Evolutionary conservation across 2,888 invertebrate genomes (phyloP).

Genomic region (Gastrophysa polygoni): DNA sequence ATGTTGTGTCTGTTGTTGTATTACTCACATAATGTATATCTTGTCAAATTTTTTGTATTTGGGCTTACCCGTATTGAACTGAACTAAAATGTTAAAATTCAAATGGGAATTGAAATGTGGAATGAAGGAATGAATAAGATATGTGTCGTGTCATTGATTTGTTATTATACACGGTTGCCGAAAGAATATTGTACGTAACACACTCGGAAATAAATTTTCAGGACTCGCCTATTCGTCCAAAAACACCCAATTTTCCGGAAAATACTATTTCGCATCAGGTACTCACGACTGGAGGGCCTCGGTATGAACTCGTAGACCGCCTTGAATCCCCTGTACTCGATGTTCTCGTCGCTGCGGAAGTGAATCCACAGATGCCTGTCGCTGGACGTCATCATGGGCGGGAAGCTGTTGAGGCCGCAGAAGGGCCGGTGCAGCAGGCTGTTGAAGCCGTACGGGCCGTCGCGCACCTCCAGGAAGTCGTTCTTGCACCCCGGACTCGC

Average conservation of each 20-base stretch:
- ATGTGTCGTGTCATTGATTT: too few relatives aligned
- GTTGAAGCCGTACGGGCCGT: slow-evolving; percentile 81
- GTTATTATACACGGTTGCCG: too few relatives aligned
- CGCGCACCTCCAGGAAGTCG: slow-evolving; percentile 82
- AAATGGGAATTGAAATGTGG: too few relatives aligned
- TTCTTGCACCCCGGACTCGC: slow-evolving; percentile 71
- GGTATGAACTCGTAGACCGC: slow-evolving; percentile 75
- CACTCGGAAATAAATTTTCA: not conserved
- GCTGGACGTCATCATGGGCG: slow-evolving; percentile 74
- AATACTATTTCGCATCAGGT: not conserved
- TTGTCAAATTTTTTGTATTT: too few relatives aligned
- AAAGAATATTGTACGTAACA: too few relatives aligned
- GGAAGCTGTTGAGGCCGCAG: slow-evolving; percentile 76
- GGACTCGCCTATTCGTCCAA: too few relatives aligned
- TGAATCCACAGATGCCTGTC: slow-evolving; percentile 78
- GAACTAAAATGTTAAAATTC: too few relatives aligned
- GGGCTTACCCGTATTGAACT: too few relatives aligned
- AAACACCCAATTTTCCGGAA: too few relatives aligned
- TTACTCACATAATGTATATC: too few relatives aligned
- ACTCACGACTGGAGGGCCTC: slow-evolving; percentile 65
- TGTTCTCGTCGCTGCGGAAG: slow-evolving; percentile 81
- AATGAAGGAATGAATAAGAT: too few relatives aligned
- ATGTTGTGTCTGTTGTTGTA: too few relatives aligned
- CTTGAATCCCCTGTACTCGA: slow-evolving; percentile 79
- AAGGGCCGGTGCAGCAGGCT: slow-evolving; percentile 63